Evolutionary conservation across 2,888 invertebrate species (phyloP).

Genomic region (Zhengitettix transpicula): DNA sequence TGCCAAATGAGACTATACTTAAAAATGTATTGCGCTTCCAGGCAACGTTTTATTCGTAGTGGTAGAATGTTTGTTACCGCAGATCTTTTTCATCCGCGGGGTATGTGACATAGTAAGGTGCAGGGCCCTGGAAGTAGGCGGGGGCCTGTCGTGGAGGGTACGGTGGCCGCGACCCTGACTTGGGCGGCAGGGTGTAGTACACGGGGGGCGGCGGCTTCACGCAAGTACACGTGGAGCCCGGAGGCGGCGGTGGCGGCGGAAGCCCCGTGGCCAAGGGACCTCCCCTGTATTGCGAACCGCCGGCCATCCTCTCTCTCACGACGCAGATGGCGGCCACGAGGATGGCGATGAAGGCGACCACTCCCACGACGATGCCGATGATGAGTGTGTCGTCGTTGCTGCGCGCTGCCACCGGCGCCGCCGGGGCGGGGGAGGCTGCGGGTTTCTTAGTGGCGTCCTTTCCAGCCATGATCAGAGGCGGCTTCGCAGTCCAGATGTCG

Average conservation of each 20-base stretch:
- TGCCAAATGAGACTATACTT: too few relatives aligned
- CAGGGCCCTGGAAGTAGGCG: conserved; percentile 28
- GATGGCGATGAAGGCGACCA: conserved; percentile 78
- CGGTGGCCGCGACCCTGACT: conserved; percentile 18
- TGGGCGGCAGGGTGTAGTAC: conserved; percentile 32
- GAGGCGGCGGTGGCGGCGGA: conserved; percentile 17
- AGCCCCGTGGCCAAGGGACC: conserved; percentile 7
- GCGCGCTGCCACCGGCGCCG: conserved; percentile 31
- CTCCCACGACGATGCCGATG: conserved; percentile 86
- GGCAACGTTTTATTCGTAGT: too few relatives aligned
- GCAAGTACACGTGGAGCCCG: conserved; percentile 33
- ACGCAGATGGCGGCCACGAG: conserved; percentile 80
- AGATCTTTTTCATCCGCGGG: conserved; percentile 23
- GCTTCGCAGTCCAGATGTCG: conserved; percentile 74
- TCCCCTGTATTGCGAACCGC: conserved; percentile 22
- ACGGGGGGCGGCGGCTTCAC: conserved; percentile 32
- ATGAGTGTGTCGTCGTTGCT: conserved; percentile 84
- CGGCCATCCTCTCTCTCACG: conserved; percentile 55
- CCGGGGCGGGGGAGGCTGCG: conserved; percentile 7
- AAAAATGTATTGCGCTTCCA: too few relatives aligned
- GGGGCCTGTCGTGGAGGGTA: conserved; percentile 25
- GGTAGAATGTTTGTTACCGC: conserved; percentile 9
- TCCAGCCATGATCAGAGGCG: conserved; percentile 2
- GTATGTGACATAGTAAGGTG: conserved; percentile 23
- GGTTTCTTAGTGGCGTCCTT: conserved; percentile 5